A percentile compares a stretch with the other conserved stretches of the same genome.
These are phyloP conservation scores for Zeuzera pyrina DNA, from an alignment of 2,888 invertebrate species.

Conservation along the genomic window DNA sequence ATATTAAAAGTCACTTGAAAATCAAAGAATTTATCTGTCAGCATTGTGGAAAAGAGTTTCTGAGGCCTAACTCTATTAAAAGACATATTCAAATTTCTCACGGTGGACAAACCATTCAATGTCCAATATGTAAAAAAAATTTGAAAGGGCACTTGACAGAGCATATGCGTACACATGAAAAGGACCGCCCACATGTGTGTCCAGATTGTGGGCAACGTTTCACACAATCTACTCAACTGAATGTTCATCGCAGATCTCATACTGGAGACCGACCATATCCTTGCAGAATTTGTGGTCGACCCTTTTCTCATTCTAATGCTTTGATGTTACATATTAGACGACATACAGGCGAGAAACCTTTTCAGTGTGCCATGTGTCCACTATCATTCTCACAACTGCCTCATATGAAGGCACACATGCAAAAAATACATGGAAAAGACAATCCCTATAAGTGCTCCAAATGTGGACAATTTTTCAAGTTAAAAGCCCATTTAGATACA, in stretches of 20 bases:
- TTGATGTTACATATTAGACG: conserved; percentile 86
- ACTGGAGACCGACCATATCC: conserved; percentile 87
- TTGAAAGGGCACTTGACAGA: conserved; percentile 87
- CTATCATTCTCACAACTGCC: conserved; percentile 86
- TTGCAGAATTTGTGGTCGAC: conserved; percentile 85
- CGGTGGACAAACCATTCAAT: conserved; percentile 82
- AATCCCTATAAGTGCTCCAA: conserved; percentile 84
- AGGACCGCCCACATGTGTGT: conserved; percentile 84
- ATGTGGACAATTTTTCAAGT: conserved; percentile 82
- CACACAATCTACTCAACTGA: conserved; percentile 87
- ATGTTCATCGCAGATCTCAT: conserved; percentile 88
- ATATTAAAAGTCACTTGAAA: conserved; percentile 80
- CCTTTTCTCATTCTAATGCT: conserved; percentile 89
- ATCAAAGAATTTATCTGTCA: conserved; percentile 85
- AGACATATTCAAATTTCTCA: conserved; percentile 85
- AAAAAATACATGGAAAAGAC: conserved; percentile 84
- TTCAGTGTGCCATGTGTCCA: conserved; percentile 79
- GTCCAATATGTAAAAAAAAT: conserved; percentile 85
- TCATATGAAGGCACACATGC: conserved; percentile 91
- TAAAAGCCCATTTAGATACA: conserved; percentile 79
- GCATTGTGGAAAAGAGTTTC: conserved; percentile 85
- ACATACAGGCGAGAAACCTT: conserved; percentile 91
- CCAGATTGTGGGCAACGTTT: conserved; percentile 85
- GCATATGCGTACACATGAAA: conserved; percentile 86
- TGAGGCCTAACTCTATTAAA: conserved; percentile 80